Conservation (phyloP, 2,113 vertebrate genomes). For the Stegastes partitus region DNA sequence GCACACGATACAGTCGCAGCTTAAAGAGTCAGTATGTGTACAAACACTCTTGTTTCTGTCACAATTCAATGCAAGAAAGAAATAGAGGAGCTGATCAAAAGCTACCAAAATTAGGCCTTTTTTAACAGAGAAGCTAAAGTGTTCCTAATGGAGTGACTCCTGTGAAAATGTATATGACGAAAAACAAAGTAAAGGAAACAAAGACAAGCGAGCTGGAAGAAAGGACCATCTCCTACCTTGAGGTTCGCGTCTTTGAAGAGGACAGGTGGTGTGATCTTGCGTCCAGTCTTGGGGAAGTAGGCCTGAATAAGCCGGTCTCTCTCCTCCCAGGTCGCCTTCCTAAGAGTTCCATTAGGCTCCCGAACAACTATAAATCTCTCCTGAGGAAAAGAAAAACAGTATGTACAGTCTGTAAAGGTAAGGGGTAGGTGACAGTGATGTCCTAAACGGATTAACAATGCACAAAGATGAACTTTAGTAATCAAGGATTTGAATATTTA, state of each 20-base stretch:
- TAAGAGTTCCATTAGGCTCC: slow-evolving; percentile 89
- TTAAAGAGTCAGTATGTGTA: too few relatives aligned
- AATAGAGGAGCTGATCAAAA: too few relatives aligned
- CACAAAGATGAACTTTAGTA: background rate
- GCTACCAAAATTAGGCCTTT: too few relatives aligned
- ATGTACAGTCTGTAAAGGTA: background rate
- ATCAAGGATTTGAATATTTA: too few relatives aligned
- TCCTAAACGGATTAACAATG: background rate
- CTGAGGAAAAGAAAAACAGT: slow-evolving; percentile 73
- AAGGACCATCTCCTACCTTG: slow-evolving; percentile 74
- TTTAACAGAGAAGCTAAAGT: background rate
- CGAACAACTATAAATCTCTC: slow-evolving; percentile 96
- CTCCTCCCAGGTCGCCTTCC: slow-evolving; percentile 97
- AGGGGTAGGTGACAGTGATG: background rate
- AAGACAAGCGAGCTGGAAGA: background rate
- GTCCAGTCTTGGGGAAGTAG: slow-evolving; percentile 94
- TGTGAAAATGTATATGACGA: too few relatives aligned
- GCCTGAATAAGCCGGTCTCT: slow-evolving; percentile 93
- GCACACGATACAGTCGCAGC: too few relatives aligned
- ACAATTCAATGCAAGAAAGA: too few relatives aligned
- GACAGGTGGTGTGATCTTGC: slow-evolving; percentile 84
- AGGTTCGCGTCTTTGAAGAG: slow-evolving; percentile 92
- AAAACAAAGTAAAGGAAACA: background rate
- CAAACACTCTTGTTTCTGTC: too few relatives aligned
- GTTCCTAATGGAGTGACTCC: background rate